A percentile compares a stretch with the other conserved stretches of the same genome.
These are phyloP conservation scores for Parapristionchus giblindavisi DNA, from an alignment of 2,888 invertebrate species.

Conservation along the genomic window DNA sequence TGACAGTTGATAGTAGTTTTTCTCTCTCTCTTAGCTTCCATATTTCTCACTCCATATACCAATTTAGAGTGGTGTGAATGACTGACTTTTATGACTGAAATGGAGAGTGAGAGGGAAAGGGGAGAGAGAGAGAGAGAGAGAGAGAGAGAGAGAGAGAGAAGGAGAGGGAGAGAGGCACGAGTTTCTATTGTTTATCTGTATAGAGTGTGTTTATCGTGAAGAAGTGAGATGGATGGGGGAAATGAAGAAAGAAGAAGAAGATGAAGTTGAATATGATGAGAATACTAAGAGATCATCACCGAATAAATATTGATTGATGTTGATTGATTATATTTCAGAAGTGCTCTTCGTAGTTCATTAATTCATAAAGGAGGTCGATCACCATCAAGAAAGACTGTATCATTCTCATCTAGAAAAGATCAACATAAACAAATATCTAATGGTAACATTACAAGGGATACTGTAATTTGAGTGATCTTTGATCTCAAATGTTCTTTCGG, in stretches of 20 bases:
- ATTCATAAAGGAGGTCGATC: conserved; percentile 69
- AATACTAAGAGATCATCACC: background rate
- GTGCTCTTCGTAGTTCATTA: conserved; percentile 69
- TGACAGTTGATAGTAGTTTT: too few species aligned
- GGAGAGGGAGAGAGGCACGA: conserved; percentile 12
- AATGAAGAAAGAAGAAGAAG: background rate
- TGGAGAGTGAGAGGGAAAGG: background rate
- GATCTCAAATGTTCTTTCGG: too few species aligned
- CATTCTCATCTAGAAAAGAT: conserved; percentile 71
- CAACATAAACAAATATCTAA: conserved; percentile 38
- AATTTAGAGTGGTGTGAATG: too few species aligned
- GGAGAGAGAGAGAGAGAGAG: conserved; percentile 3
- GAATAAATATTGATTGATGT: background rate
- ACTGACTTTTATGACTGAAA: conserved; percentile 20
- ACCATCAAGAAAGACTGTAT: conserved; percentile 72
- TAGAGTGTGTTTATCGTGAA: background rate
- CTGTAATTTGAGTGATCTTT: too few species aligned
- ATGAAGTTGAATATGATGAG: background rate
- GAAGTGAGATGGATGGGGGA: background rate
- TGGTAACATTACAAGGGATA: conserved; percentile 35
- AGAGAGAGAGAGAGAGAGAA: background rate
- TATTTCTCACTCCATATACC: too few species aligned
- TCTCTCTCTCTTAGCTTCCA: too few species aligned
- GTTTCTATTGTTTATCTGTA: background rate
- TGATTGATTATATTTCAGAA: conserved; percentile 43